Percentiles rank a stretch among this genome's conserved stretches.
Evolutionary conservation across 2,888 invertebrate species (phyloP).

Genomic region (Cetonia aurata): DNA sequence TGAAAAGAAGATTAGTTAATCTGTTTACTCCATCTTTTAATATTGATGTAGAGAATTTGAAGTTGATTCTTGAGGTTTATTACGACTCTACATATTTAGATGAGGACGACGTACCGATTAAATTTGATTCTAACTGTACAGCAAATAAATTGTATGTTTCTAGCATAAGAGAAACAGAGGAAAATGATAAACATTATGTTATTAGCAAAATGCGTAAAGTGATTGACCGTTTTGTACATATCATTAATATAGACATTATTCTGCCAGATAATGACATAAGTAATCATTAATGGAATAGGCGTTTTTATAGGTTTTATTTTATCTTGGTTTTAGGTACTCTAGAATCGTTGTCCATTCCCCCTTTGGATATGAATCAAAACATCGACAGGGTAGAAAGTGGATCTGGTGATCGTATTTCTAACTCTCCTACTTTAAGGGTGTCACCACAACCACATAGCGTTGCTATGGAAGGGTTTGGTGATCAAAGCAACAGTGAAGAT

Average conservation of each 20-base stretch:
- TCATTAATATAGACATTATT: conserved; percentile 73
- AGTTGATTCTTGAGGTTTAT: conserved; percentile 66
- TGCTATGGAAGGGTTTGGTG: conserved; percentile 62
- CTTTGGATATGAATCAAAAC: conserved; percentile 63
- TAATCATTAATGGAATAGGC: not conserved
- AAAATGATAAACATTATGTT: conserved; percentile 66
- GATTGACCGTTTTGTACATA: conserved; percentile 72
- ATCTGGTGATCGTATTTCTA: conserved; percentile 55
- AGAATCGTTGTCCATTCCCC: conserved; percentile 70
- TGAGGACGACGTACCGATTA: conserved; percentile 64
- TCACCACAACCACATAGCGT: conserved; percentile 60
- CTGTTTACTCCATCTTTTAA: conserved; percentile 64
- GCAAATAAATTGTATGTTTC: conserved; percentile 69
- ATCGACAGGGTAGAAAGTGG: conserved; percentile 52
- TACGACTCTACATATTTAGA: conserved; percentile 63
- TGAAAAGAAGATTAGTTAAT: conserved; percentile 71
- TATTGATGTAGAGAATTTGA: conserved; percentile 37
- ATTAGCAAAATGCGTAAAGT: conserved; percentile 68
- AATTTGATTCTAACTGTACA: conserved; percentile 61
- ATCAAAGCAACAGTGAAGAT: conserved; percentile 82
- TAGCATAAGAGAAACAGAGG: conserved; percentile 65
- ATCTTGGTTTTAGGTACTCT: conserved; percentile 63
- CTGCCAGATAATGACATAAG: conserved; percentile 70
- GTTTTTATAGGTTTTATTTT: not conserved
- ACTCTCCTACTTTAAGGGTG: conserved; percentile 57